A percentile compares a stretch with the other conserved stretches of the same genome.
phyloP scores from a whole-genome alignment of 2,888 invertebrate genomes.

The Limnephilus lunatus region DNA sequence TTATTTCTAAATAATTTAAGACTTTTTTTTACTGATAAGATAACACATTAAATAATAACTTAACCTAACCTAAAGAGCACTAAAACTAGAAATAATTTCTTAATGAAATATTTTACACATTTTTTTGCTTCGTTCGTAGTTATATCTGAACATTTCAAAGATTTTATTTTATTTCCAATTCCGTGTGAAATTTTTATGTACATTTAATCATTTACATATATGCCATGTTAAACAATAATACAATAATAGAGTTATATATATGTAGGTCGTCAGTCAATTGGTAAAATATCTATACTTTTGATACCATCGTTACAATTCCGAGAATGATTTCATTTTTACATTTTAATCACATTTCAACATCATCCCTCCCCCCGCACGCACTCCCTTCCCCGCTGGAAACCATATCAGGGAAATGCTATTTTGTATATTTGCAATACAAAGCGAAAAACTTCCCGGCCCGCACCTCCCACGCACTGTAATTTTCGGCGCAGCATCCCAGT shows the following conservation, averaged over 20 bases:
- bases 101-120: too few relatives aligned
- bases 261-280: neutral
- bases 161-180: too few relatives aligned
- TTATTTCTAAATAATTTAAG: neutral
- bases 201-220: neutral
- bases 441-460: conserved; percentile 63
- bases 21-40: neutral
- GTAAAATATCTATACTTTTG: neutral
- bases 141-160: too few relatives aligned
- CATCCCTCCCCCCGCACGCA: neutral
- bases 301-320: neutral
- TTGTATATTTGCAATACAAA: conserved; percentile 66
- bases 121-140: too few relatives aligned
- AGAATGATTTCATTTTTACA: neutral
- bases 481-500: conserved; percentile 63
- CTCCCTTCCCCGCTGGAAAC: conserved; percentile 23
- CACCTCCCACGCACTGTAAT: conserved; percentile 64
- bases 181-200: neutral
- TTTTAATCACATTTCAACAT: neutral
- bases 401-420: conserved; percentile 65
- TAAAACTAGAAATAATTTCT: too few relatives aligned
- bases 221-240: neutral
- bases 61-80: neutral
- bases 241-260: neutral
- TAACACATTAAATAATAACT: neutral